phyloP scores from a whole-genome alignment of 2,113 vertebrate genomes.

The Ceratotherium simum region DNA sequence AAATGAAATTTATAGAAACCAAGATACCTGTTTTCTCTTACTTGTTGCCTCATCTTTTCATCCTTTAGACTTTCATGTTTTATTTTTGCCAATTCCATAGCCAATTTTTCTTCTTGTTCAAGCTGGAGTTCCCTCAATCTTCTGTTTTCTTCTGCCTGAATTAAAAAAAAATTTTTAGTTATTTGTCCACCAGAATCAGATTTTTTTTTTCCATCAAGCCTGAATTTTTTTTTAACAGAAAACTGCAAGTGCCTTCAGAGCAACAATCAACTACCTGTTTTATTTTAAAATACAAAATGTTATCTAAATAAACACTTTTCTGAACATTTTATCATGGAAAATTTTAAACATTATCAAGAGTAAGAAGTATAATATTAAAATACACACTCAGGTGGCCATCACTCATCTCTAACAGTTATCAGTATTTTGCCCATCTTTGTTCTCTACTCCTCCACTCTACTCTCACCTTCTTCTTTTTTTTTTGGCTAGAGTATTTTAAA shows the following conservation, averaged over 20 bases:
- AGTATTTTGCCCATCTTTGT: background rate
- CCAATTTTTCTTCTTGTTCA: slow-evolving; percentile 92
- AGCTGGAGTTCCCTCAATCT: slow-evolving; percentile 81
- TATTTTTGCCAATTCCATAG: slow-evolving; percentile 90
- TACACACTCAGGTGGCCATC: background rate
- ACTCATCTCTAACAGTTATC: background rate
- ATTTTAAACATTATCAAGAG: background rate
- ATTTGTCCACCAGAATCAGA: background rate
- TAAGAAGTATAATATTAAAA: background rate
- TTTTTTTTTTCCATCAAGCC: background rate
- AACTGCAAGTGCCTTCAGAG: background rate
- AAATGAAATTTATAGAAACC: background rate
- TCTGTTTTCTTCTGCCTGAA: slow-evolving; percentile 90
- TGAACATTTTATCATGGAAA: background rate
- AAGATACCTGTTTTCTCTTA: slow-evolving; percentile 94
- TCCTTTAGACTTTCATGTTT: slow-evolving; percentile 88
- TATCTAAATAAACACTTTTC: slow-evolving; percentile 20
- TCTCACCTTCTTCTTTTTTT: background rate
- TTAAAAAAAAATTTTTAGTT: background rate
- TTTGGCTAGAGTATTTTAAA: background rate
- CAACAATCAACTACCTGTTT: background rate
- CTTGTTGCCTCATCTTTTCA: slow-evolving; percentile 93
- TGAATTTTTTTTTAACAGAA: background rate
- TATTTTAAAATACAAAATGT: slow-evolving; percentile 47
- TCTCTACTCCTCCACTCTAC: background rate